Percentiles rank a stretch among this genome's conserved stretches.
These are phyloP conservation scores for Psilopogon haemacephalus DNA, from an alignment of 2,113 vertebrate species.

Conservation along the genomic window DNA sequence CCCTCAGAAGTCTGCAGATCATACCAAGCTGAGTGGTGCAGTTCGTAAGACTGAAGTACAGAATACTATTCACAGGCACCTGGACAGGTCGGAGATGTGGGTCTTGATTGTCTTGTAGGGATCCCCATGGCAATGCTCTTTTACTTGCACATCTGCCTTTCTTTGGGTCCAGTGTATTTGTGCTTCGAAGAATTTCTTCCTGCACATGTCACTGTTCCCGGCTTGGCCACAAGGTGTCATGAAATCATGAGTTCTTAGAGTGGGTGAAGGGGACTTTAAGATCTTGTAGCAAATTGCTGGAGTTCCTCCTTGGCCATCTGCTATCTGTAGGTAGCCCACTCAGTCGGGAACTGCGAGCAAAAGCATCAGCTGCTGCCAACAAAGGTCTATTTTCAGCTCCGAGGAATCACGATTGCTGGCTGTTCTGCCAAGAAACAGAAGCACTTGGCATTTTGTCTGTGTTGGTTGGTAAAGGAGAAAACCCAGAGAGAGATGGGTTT, in stretches of 20 bases:
- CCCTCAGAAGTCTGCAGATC: too few species aligned
- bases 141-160: accelerated
- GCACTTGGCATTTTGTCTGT: not conserved
- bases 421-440: not conserved
- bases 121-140: accelerated
- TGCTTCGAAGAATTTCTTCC: not conserved
- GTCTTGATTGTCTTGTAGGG: accelerated
- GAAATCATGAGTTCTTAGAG: slow-evolving; percentile 25
- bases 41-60: too few species aligned
- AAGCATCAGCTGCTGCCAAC: slow-evolving; percentile 54
- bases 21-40: too few species aligned
- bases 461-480: not conserved
- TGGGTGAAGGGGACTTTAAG: not conserved
- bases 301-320: slow-evolving; percentile 63
- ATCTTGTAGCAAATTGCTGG: not conserved
- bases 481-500: not conserved
- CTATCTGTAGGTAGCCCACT: slow-evolving; percentile 57
- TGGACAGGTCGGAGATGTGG: too few species aligned
- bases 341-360: slow-evolving; percentile 52
- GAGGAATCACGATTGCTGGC: slow-evolving; percentile 65
- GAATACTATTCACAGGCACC: too few species aligned
- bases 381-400: slow-evolving; percentile 45
- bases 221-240: slow-evolving; percentile 60
- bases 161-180: accelerated
- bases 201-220: not conserved